Evolutionary conservation across 2,113 vertebrate species (phyloP).

Genomic region (Callorhinus ursinus): DNA sequence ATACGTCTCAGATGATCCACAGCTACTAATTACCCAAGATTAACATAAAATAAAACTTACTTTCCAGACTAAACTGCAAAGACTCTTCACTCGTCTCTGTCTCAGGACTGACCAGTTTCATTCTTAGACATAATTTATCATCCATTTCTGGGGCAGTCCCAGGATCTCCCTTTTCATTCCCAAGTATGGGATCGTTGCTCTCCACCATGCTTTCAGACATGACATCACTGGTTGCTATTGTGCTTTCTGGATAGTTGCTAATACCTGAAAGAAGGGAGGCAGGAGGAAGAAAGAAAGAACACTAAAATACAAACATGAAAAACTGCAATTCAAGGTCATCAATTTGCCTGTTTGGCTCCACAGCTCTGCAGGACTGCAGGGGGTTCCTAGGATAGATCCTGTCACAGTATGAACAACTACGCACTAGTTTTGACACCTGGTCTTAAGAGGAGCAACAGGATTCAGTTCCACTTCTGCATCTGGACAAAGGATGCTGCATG

Average conservation of each 20-base stretch:
- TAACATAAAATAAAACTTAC: constrained; percentile 87
- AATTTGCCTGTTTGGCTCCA: constrained; percentile 60
- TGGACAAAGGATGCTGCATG: constrained; percentile 83
- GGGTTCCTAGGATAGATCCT: constrained; percentile 71
- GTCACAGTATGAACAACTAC: constrained; percentile 78
- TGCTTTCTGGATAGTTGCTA: constrained; percentile 88
- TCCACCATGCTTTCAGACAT: constrained; percentile 88
- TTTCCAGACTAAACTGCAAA: constrained; percentile 94
- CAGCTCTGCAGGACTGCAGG: constrained; percentile 46
- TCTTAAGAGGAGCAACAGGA: constrained; percentile 73
- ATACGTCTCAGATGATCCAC: not conserved
- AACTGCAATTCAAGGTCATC: constrained; percentile 43
- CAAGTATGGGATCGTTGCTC: constrained; percentile 86
- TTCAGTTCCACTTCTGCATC: constrained; percentile 82
- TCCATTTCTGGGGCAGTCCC: constrained; percentile 77
- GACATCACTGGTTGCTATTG: constrained; percentile 81
- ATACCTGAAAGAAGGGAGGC: constrained; percentile 86
- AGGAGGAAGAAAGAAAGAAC: constrained; percentile 55
- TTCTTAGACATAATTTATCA: constrained; percentile 92
- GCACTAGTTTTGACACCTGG: constrained; percentile 80
- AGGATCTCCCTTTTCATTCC: constrained; percentile 81
- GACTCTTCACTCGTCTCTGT: constrained; percentile 91
- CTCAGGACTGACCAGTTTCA: constrained; percentile 94
- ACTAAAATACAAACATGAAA: constrained; percentile 72
- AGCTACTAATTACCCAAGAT: constrained; percentile 53